Evolutionary conservation across 2,797 vertebrate species (phyloP).

Genomic region (Gymnothorax javanicus): DNA sequence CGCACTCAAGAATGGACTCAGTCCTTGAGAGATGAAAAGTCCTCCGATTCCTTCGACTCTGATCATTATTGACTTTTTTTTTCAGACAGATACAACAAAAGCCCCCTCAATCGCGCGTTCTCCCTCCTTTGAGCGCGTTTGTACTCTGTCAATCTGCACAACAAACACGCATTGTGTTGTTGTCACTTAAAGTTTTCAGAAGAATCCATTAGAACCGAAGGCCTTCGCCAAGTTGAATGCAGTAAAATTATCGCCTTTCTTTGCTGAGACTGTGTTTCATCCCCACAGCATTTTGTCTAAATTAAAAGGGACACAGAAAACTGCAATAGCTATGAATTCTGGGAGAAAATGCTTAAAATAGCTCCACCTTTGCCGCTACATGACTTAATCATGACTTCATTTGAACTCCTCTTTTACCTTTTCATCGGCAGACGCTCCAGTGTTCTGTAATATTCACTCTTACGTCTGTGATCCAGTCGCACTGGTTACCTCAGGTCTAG

Average conservation of each 20-base stretch:
- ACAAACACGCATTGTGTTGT: slow-evolving; percentile 31
- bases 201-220: slow-evolving; percentile 28
- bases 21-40: background rate
- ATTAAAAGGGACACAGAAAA: slow-evolving; percentile 25
- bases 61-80: background rate
- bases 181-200: slow-evolving; percentile 37
- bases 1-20: background rate
- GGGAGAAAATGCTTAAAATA: background rate
- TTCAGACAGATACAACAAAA: slow-evolving; percentile 1
- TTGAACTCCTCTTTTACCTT: slow-evolving; percentile 3
- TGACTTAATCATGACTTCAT: background rate
- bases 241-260: slow-evolving; percentile 28
- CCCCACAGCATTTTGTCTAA: slow-evolving; percentile 28
- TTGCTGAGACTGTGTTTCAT: slow-evolving; percentile 4
- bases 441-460: background rate
- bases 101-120: background rate
- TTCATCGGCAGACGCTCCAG: background rate
- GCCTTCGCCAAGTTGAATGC: slow-evolving; percentile 25
- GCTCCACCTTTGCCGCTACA: slow-evolving; percentile 12
- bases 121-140: background rate
- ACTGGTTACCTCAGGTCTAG: too few relatives aligned
- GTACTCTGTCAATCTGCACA: slow-evolving; percentile 28
- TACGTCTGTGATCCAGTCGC: background rate
- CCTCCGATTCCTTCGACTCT: background rate
- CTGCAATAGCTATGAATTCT: slow-evolving; percentile 1